Base-by-base conservation (phyloP, 2,113 vertebrate genomes). In the Sigmodon hispidus region DNA sequence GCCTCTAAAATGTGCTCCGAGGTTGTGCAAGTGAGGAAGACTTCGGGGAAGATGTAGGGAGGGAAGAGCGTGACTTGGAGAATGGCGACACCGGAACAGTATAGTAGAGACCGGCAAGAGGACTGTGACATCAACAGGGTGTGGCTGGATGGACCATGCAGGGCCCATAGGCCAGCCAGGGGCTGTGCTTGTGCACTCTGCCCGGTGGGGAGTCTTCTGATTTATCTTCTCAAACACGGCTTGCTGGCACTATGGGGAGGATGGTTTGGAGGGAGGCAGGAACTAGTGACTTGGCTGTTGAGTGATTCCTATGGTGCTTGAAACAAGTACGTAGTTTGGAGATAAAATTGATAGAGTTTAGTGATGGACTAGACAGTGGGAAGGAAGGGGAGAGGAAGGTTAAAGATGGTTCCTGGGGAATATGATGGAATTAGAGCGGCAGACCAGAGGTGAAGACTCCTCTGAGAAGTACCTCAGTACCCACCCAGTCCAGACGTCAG, bases 91-190 rank as follows among this genome's bases (percentile, higher is more conserved):
- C 22, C 0, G 21, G 21, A 45, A 7, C 12, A 1, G 11, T 0
- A 7, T 24, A 5, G 43, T 21, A n/a, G 52, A 22, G 34, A 67
- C 13, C 0, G 5, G 3, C 15, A 16, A 79, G 48, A 1, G 2
- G 36, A 36, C 17, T 24, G 50, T 55, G 79, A 87, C 45, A 43
- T 36, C 34, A 26, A 36, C 48, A 48, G 29, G 70, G 12, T 63
- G 43, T 40, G n/a, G 50, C 11, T 45, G n/a, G 34, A 50, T 2
- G 21, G 86, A n/a, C 45, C 40, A 2, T 8, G 48, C 40, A 36
- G 55, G 81, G 7, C 13, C 77, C 67, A 36, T 1, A 43, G 61
- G 26, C 0, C 3, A 59, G 69, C 8, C 26, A 55, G 57, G 24
- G 2, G 31, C 10, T 40, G 26, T 34, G 52, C 9, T 21, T 67